Percentiles rank a stretch among this genome's conserved stretches.
Conservation (phyloP, 2,888 invertebrate species). For the Caenorhabditis imperialis region DNA sequence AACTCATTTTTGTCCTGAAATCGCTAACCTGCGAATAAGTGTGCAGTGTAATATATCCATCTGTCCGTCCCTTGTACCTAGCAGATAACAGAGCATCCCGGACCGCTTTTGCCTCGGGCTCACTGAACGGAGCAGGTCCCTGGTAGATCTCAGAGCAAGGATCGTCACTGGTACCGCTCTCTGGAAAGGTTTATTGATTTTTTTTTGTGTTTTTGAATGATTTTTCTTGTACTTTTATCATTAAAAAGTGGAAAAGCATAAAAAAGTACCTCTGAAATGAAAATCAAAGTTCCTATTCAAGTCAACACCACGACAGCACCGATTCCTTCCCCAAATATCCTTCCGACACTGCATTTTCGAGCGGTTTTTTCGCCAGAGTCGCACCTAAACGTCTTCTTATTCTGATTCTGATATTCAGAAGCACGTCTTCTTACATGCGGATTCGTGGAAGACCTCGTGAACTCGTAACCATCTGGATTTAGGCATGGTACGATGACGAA, state of each 20-base stretch:
- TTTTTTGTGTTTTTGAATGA: too few species aligned
- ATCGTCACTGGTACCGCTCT: constrained; percentile 76
- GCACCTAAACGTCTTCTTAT: too few species aligned
- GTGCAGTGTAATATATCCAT: constrained; percentile 74
- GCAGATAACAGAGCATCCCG: constrained; percentile 72
- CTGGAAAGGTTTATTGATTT: constrained; percentile 53
- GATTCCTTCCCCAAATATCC: constrained; percentile 71
- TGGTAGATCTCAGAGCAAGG: constrained; percentile 78
- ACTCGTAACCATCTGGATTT: constrained; percentile 78
- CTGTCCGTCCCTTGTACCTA: constrained; percentile 72
- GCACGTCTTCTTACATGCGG: constrained; percentile 69
- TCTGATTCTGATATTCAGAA: too few species aligned
- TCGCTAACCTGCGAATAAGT: constrained; percentile 71
- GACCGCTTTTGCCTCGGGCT: constrained; percentile 77
- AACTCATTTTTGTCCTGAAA: too few species aligned
- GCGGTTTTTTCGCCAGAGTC: constrained; percentile 78
- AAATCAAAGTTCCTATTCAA: constrained; percentile 78
- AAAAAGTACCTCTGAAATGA: constrained; percentile 69
- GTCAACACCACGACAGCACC: constrained; percentile 78
- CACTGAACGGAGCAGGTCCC: constrained; percentile 76
- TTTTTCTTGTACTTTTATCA: not conserved
- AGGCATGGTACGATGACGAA: constrained; percentile 74
- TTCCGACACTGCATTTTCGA: constrained; percentile 72
- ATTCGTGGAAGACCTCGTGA: constrained; percentile 70
- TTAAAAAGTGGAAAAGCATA: constrained; percentile 1